Evolutionary conservation across 1,140 invertebrate species (phyloP), one percentile per base, ranked within the genome.

Genomic region (Drosophila kikkawai): DNA sequence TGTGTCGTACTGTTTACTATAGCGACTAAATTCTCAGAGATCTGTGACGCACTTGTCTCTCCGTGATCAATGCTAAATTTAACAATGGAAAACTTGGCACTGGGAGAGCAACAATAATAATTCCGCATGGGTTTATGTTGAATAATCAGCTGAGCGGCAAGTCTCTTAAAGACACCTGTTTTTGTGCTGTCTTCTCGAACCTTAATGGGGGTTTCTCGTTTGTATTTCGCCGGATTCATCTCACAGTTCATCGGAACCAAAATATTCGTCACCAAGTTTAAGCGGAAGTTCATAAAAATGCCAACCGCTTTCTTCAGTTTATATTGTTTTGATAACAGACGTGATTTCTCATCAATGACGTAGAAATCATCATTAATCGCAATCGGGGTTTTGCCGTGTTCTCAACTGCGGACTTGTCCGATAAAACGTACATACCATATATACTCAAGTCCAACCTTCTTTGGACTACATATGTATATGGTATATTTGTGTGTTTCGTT

Each of bases 191-290:
- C 12, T 37, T 44, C 7, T 47, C 4, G n/a, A 39, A 32, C 26
- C 37, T 60, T 7, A 9, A 19, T 51, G 37, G 53, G 64, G 55
- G 56, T 90, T 82, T 88, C 26, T 45, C 15, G 17, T 17, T 48
- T 19, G 34, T 9, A 7, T 44, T 56, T 32, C 39, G 47, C 17
- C 34, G 79, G 83, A 87, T 80, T 88, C 84, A 90, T 88, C 65
- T 71, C 42, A 7, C 56, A 66, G 51, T 88, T 88, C 80, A 22
- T 17, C 53, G 69, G 84, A 84, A 88, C 29, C 61, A 36, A 51
- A 50, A 65, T 59, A 61, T 84, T 88, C 73, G 78, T 88, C 84
- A 88, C 82, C 85, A 22, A 47, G 71, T 50, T 80, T 76, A 63
- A 56, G 41, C 65, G 63, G 68, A 90, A 90, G 45, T 47, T 59